phyloP scores from a whole-genome alignment of 2,113 vertebrate genomes.

The Thamnophis sirtalis region DNA sequence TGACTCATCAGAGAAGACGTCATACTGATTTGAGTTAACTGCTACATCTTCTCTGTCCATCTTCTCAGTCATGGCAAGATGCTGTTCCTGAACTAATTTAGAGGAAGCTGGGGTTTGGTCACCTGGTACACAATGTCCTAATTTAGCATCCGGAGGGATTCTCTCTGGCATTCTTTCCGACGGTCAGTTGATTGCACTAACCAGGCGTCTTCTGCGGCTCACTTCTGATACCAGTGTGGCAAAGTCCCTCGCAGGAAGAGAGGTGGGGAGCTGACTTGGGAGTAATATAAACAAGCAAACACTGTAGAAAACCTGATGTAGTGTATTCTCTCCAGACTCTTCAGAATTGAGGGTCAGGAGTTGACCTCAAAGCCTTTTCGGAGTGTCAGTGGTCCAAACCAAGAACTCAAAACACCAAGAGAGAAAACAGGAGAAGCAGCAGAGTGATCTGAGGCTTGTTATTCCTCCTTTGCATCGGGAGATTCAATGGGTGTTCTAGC shows the following conservation, averaged over 20 bases:
- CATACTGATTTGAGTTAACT: not conserved
- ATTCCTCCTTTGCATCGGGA: not conserved
- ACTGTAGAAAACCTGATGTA: not conserved
- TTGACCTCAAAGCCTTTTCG: not conserved
- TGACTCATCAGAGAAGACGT: not conserved
- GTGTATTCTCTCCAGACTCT: not conserved
- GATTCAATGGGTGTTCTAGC: not conserved
- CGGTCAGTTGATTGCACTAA: not conserved
- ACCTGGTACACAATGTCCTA: not conserved
- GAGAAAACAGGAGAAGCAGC: not conserved
- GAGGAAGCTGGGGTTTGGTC: not conserved
- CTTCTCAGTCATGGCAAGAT: not conserved
- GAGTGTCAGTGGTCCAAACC: not conserved
- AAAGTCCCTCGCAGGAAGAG: not conserved
- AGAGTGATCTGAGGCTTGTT: not conserved
- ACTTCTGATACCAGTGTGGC: not conserved
- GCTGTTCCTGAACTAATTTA: not conserved
- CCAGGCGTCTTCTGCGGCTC: not conserved
- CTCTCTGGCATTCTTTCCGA: not conserved
- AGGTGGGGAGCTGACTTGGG: not conserved
- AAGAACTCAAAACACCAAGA: not conserved
- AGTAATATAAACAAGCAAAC: not conserved
- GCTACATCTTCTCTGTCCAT: not conserved
- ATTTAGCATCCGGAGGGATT: not conserved
- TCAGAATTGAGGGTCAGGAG: not conserved